Evolutionary conservation across 2,797 vertebrate species (phyloP).

Genomic region (Chloroceryle amazona): DNA sequence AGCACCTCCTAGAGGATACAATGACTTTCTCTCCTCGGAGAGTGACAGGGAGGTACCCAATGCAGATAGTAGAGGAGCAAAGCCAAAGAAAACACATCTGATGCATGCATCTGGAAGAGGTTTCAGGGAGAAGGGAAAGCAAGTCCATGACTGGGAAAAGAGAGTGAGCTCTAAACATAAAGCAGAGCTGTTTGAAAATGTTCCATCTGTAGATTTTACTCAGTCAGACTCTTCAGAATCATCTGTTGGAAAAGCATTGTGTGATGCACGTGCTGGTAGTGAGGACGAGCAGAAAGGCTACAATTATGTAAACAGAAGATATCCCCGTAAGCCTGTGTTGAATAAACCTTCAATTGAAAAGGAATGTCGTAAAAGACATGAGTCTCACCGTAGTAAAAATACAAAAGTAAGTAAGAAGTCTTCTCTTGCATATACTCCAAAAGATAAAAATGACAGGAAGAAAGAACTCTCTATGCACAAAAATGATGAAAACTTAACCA

Average conservation of each 20-base stretch:
- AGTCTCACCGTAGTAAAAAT: conserved; percentile 68
- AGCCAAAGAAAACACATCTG: conserved; percentile 85
- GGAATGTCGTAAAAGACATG: conserved; percentile 73
- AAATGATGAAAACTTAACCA: conserved; percentile 63
- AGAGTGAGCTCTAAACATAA: conserved; percentile 79
- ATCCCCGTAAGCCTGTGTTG: conserved; percentile 80
- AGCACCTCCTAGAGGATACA: conserved; percentile 75
- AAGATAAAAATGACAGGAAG: conserved; percentile 79
- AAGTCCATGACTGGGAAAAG: conserved; percentile 74
- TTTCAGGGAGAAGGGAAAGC: conserved; percentile 81
- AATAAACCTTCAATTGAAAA: conserved; percentile 76
- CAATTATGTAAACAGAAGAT: conserved; percentile 78
- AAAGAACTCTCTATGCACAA: conserved; percentile 67
- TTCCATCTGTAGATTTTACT: conserved; percentile 66
- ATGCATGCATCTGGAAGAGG: conserved; percentile 83
- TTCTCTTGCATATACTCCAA: conserved; percentile 60
- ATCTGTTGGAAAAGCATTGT: conserved; percentile 71
- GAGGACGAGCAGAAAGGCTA: conserved; percentile 77
- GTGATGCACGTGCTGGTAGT: conserved; percentile 67
- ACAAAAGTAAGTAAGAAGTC: conserved; percentile 70
- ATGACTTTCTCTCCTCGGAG: conserved; percentile 77
- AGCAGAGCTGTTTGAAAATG: conserved; percentile 69
- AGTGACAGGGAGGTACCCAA: conserved; percentile 77
- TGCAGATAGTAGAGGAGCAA: conserved; percentile 84
- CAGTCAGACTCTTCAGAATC: conserved; percentile 79